Evolutionary conservation across 2,113 vertebrate genomes (phyloP).

Genomic region (Toxotes chatareus): DNA sequence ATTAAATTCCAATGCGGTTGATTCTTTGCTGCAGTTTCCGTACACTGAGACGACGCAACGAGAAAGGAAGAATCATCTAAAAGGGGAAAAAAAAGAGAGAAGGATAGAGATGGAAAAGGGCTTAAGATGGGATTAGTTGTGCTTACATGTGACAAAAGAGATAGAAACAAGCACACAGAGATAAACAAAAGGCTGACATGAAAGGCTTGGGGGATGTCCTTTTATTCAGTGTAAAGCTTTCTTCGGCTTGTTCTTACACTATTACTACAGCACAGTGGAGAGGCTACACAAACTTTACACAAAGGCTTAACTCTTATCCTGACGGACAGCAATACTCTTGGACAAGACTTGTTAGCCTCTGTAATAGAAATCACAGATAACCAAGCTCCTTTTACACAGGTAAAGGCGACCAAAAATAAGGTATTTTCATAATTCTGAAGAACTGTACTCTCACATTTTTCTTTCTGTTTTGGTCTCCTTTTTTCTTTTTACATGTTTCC

Average conservation of each 20-base stretch:
- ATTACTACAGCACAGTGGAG: constrained; percentile 50
- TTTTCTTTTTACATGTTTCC: not conserved
- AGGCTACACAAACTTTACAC: constrained; percentile 62
- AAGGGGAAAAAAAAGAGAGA: constrained; percentile 22
- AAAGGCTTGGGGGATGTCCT: constrained; percentile 59
- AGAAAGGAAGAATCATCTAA: constrained; percentile 40
- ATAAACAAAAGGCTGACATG: constrained; percentile 70
- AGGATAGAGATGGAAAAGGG: constrained; percentile 50
- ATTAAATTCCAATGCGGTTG: constrained; percentile 55
- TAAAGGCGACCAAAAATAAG: not conserved
- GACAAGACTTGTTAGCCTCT: constrained; percentile 40
- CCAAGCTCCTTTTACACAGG: constrained; percentile 23
- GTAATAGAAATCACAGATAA: constrained; percentile 35
- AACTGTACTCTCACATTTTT: not conserved
- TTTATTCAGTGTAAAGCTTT: constrained; percentile 52
- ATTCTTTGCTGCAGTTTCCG: constrained; percentile 27
- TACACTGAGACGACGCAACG: constrained; percentile 26
- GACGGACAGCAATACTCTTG: constrained; percentile 35
- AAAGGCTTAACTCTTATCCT: constrained; percentile 58
- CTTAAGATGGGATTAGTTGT: constrained; percentile 75
- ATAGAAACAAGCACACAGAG: constrained; percentile 66
- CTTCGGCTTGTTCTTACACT: constrained; percentile 54
- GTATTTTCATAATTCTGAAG: constrained; percentile 38
- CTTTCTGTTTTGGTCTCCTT: not conserved
- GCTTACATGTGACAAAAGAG: constrained; percentile 67